A percentile compares a stretch with the other conserved stretches of the same genome.
Conservation (phyloP, 2,888 invertebrate genomes). For the Hedya salicella region DNA sequence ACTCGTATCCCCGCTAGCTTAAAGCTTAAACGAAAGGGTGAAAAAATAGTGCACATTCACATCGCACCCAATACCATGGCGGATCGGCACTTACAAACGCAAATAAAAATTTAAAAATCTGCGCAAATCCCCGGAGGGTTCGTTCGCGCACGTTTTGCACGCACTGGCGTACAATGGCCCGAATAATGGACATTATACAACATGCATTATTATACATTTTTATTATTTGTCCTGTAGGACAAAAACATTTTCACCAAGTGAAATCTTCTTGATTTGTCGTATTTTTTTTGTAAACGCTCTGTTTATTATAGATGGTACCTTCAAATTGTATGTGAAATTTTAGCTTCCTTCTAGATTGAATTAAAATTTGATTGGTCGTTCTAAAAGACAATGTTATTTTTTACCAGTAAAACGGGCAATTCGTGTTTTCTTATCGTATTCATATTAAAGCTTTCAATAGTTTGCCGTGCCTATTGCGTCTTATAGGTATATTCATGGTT, state of each 20-base stretch:
- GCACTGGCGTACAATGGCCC: conserved; percentile 60
- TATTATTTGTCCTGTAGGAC: background rate
- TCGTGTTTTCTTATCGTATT: too few species aligned
- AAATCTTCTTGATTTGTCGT: background rate
- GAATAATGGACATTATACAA: conserved; percentile 57
- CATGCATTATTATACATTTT: conserved; percentile 12
- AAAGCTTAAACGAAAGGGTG: conserved; percentile 44
- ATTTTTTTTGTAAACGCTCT: too few species aligned
- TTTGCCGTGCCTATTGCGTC: too few species aligned
- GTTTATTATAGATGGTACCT: too few species aligned
- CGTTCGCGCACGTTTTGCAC: conserved; percentile 71
- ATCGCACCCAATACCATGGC: conserved; percentile 53
- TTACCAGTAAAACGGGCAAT: too few species aligned
- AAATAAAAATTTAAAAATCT: conserved; percentile 83
- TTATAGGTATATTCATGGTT: too few species aligned
- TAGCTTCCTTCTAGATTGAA: too few species aligned
- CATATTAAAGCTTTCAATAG: too few species aligned
- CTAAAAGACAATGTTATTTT: too few species aligned
- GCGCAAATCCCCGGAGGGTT: conserved; percentile 73
- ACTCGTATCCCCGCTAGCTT: conserved; percentile 47
- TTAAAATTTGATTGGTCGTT: too few species aligned
- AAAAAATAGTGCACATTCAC: conserved; percentile 50
- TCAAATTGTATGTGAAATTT: too few species aligned
- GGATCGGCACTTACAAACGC: conserved; percentile 76
- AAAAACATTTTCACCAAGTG: background rate